Base-by-base conservation (phyloP, 2,113 vertebrate genomes). In the Oriolus oriolus region DNA sequence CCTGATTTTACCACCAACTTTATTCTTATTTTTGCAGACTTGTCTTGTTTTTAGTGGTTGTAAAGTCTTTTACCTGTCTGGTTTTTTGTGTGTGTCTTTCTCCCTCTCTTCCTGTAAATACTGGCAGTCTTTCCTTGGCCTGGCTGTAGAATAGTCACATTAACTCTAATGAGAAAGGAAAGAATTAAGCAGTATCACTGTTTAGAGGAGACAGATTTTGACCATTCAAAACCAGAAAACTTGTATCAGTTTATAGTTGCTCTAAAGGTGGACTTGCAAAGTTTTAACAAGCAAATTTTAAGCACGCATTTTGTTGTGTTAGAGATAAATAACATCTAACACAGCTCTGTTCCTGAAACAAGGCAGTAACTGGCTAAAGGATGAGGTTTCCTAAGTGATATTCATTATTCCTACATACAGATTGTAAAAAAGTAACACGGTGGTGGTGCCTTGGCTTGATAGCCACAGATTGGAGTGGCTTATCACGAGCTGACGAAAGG, bases 41-140 rank as follows among this genome's bases (percentile, higher is more conserved):
- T 86, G 84, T 93, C 87, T 82, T 69, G 71, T 89, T 94, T 89
- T 89, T 50, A 84, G 61, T 95, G 86, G 60, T 88, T 79, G 86
- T 97, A 39, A 88, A 91, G 84, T 96, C 85, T 75, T 94, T 41
- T 89, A 84, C 82, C 60, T 93, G 91, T 97, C 93, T 93, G 65
- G 11, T 89, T 97, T 85, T 95, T 44, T 95, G 35, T 97, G 44
- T 95, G 44, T 96, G 73, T 97, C 57, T 94, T 60, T 95, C 80
- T 97, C 86, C 81, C 93, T 89, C 61, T 90, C 52, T 80, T 90
- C 53, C 50, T 90, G 28, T 77, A 81, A 96, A 71, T 54, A 60
- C n/a, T 44, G 37, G 21, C 41, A 69, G 21, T 84, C 71, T 78
- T 81, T 75, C 63, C 45, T 64, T 79, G 37, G 54, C 57, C 53